Base-by-base conservation (phyloP, 2,797 vertebrate species). In the Tadarida brasiliensis region DNA sequence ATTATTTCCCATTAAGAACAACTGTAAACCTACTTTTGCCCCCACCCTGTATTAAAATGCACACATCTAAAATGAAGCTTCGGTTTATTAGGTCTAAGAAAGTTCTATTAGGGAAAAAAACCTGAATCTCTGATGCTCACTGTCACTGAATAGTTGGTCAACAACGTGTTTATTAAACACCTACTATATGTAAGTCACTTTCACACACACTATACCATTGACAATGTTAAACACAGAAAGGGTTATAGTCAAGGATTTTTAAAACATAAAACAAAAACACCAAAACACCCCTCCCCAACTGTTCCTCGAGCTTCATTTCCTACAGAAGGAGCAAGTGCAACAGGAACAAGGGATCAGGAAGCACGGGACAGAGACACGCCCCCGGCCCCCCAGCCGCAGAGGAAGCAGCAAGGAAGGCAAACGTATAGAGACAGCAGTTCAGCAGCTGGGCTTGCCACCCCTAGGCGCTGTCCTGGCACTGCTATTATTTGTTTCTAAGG, bases 81-180 rank as follows among this genome's bases (percentile, higher is more conserved):
- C 11, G 9, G 63, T 70, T 80, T 82, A 92, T 2, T 78, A 59
- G 47, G 1, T 28, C n/a, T 77, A 81, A 84, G 35, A 90, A 85
- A 96, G 35, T 73, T n/a, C n/a, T 49, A 96, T 0, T 11, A 67
- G 22, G 11, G 12, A 39, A 14, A 74, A 78, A 81, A 91, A 68
- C 30, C n/a, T 74, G 19, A 20, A 39, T 68, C 91, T 89, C 74
- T 87, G 70, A 84, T 30, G 74, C 28, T 89, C 30, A n/a, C 26
- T 91, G 28, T 73, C 65, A 87, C 2, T 61, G 39, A 68, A 81
- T 0, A 92, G 20, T 15, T 68, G 51, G 51, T 80, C 82, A 95
- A 76, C 28, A 67, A 84, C 67, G 28, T 30, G 87, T 68, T 85
- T 92, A 92, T 61, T 71, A 73, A 90, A 87, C 7, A 87, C 47